These are phyloP conservation scores for Mus caroli DNA, from an alignment of 2,797 vertebrate species.

Conservation along the genomic window DNA sequence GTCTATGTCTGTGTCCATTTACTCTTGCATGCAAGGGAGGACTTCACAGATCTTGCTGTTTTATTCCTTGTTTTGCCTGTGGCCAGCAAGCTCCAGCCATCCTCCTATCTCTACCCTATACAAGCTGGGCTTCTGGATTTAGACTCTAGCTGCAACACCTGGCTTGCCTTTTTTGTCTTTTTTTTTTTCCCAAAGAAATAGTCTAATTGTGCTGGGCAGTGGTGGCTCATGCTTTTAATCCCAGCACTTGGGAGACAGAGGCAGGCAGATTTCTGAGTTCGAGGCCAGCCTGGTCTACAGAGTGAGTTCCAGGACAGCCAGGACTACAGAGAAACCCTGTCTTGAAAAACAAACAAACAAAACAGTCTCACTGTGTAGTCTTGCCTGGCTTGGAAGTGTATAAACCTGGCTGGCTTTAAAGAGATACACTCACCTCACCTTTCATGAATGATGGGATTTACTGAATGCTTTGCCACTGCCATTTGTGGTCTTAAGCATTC, in stretches of 20 bases:
- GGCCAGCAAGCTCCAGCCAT: background rate
- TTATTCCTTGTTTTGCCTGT: background rate
- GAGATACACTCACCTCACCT: background rate
- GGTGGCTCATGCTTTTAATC: too few species aligned
- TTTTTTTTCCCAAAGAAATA: background rate
- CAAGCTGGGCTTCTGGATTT: background rate
- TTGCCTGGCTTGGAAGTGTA: background rate
- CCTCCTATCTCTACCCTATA: background rate
- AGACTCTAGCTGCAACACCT: background rate
- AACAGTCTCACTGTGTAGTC: background rate
- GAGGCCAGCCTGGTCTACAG: too few species aligned
- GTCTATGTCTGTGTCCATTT: background rate
- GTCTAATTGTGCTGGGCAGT: too few species aligned
- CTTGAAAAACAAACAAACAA: too few species aligned
- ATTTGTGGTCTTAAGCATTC: background rate
- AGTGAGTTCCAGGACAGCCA: too few species aligned
- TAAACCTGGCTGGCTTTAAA: background rate
- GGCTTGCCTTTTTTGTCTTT: background rate
- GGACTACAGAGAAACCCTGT: too few species aligned
- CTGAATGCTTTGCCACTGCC: background rate
- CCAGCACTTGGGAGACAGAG: too few species aligned
- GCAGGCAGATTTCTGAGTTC: too few species aligned
- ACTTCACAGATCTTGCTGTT: too few species aligned
- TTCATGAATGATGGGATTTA: background rate
- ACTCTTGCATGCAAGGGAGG: background rate